phyloP scores from a whole-genome alignment of 2,888 invertebrate genomes.

The Dynastes tityus region DNA sequence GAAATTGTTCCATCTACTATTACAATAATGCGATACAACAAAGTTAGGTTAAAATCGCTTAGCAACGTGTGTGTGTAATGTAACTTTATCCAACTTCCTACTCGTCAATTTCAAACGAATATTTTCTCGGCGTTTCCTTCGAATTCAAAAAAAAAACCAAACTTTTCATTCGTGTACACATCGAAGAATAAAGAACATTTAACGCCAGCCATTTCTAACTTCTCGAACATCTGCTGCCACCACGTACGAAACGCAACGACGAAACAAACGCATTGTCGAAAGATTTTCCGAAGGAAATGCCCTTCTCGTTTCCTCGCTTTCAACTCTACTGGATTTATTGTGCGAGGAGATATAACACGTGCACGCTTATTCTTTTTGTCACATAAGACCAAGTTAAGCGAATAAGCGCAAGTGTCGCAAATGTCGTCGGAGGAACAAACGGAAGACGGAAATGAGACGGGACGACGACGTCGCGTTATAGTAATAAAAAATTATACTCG shows the following conservation, averaged over 20 bases:
- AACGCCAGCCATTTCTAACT: conserved; percentile 24
- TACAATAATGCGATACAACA: too few relatives aligned
- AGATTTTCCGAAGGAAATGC: conserved; percentile 34
- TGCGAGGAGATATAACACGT: conserved; percentile 23
- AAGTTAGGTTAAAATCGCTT: too few relatives aligned
- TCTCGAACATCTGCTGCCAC: conserved; percentile 35
- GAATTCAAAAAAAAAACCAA: too few relatives aligned
- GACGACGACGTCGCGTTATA: conserved; percentile 20
- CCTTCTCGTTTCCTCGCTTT: conserved; percentile 8
- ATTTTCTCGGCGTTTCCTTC: too few relatives aligned
- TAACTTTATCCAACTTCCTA: too few relatives aligned
- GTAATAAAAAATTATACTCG: conserved; percentile 17
- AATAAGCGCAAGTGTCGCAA: conserved; percentile 15
- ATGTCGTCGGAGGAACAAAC: not conserved
- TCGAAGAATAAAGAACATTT: conserved; percentile 8
- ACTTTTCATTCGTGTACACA: too few relatives aligned
- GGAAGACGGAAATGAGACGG: not conserved
- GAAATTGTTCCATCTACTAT: too few relatives aligned
- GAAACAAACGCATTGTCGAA: conserved; percentile 13
- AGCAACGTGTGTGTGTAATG: too few relatives aligned
- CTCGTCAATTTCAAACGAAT: too few relatives aligned
- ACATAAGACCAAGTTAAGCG: conserved; percentile 10
- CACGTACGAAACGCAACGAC: conserved; percentile 4
- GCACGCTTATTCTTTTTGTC: conserved; percentile 26
- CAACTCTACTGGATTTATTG: conserved; percentile 33